Evolutionary conservation across 2,888 invertebrate species (phyloP).

Genomic region (Platycnemis pennipes): DNA sequence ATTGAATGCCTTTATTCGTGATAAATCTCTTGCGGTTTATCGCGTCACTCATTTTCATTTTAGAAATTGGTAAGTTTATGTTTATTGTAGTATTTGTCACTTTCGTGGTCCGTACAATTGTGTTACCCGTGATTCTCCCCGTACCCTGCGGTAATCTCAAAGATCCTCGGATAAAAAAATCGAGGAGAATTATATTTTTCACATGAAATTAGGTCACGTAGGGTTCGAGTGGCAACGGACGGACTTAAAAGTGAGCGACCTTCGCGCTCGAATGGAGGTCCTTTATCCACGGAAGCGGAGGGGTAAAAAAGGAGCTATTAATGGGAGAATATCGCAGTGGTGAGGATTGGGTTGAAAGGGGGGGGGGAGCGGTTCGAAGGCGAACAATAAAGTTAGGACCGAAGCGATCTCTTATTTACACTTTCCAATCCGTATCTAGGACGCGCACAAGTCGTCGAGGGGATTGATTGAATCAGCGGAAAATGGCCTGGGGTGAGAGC

Average conservation of each 20-base stretch:
- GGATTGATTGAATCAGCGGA: conserved; percentile 5
- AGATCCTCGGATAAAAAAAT: neutral
- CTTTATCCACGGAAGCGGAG: neutral
- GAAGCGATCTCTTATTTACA: neutral
- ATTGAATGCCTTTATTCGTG: too few relatives aligned
- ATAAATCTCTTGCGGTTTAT: too few relatives aligned
- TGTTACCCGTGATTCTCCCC: neutral
- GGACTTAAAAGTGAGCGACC: neutral
- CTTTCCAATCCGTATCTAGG: conserved; percentile 4
- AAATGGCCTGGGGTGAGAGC: neutral
- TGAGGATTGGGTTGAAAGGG: neutral
- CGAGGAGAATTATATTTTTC: neutral
- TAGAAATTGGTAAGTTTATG: too few relatives aligned
- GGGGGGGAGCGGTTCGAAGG: neutral
- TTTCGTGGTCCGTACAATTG: too few relatives aligned
- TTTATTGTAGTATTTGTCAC: too few relatives aligned
- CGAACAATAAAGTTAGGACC: neutral
- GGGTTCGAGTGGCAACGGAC: neutral
- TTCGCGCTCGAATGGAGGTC: neutral
- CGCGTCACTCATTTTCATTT: too few relatives aligned
- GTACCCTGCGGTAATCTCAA: neutral
- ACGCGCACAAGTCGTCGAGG: neutral
- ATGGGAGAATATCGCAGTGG: neutral
- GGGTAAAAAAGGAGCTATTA: neutral
- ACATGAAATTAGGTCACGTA: neutral